Percentiles rank a stretch among this genome's conserved stretches.
These are phyloP conservation scores for Epinephelus cyanopodus DNA, from an alignment of 2,113 vertebrate species.

Conservation along the genomic window DNA sequence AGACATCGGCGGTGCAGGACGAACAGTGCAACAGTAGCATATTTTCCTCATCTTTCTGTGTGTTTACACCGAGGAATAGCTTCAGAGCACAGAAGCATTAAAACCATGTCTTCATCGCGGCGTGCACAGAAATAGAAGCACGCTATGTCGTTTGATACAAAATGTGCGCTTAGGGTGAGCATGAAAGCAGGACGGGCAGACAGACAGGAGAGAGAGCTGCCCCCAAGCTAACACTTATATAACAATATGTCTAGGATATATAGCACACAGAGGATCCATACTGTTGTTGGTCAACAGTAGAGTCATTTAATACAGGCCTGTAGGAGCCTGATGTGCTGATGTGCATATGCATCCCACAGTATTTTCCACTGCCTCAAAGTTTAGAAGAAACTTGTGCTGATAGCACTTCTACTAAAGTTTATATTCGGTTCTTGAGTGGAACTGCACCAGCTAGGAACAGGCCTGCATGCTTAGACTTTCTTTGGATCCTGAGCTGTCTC, in stretches of 20 bases:
- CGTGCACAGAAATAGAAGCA: constrained; percentile 73
- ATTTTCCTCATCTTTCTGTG: constrained; percentile 62
- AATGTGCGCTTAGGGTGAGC: constrained; percentile 68
- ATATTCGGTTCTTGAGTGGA: constrained; percentile 39
- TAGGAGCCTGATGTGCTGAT: constrained; percentile 80
- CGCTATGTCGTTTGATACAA: constrained; percentile 68
- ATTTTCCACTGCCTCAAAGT: constrained; percentile 77
- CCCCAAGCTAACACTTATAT: constrained; percentile 78
- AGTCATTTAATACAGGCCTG: constrained; percentile 77
- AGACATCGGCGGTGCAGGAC: constrained; percentile 32
- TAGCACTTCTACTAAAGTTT: constrained; percentile 78
- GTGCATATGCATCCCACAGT: constrained; percentile 78
- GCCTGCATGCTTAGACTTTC: constrained; percentile 66
- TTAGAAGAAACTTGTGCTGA: constrained; percentile 76
- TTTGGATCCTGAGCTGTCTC: constrained; percentile 80
- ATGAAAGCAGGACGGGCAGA: constrained; percentile 65
- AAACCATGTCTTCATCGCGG: constrained; percentile 67
- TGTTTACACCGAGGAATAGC: constrained; percentile 69
- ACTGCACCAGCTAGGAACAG: constrained; percentile 48
- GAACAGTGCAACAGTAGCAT: constrained; percentile 32
- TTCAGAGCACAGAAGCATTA: constrained; percentile 68
- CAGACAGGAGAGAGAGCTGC: constrained; percentile 63
- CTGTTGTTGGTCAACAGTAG: constrained; percentile 77
- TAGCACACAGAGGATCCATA: constrained; percentile 81
- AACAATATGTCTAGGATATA: constrained; percentile 78